These are phyloP conservation scores for Drosophila nebulosa DNA, from an alignment of 1,140 invertebrate genomes.

Conservation along the genomic window DNA sequence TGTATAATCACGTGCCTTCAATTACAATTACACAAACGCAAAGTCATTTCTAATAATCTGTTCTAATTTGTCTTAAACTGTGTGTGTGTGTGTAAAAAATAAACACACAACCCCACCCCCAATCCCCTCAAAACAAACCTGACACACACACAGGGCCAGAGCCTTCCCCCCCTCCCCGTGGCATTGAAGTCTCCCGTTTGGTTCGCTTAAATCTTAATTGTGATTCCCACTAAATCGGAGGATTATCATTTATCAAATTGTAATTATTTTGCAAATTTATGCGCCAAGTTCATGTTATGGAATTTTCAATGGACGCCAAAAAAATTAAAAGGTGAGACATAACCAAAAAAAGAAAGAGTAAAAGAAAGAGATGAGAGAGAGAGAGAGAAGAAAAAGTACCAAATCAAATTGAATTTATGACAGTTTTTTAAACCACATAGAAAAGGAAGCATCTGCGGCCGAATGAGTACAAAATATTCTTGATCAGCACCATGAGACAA, in stretches of 20 bases:
- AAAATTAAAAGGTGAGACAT: constrained; percentile 77
- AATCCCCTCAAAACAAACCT: too few relatives aligned
- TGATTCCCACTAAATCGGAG: constrained; percentile 52
- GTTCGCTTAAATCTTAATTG: background rate
- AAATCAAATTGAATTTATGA: too few relatives aligned
- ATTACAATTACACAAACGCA: constrained; percentile 39
- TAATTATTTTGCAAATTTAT: constrained; percentile 77
- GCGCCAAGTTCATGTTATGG: constrained; percentile 80
- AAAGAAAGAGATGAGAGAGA: background rate
- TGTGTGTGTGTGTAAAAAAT: background rate
- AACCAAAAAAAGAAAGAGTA: too few relatives aligned
- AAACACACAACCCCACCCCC: background rate
- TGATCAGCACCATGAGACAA: too few relatives aligned
- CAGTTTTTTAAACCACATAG: too few relatives aligned
- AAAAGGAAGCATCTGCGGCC: too few relatives aligned
- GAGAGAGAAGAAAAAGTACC: background rate
- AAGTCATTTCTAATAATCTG: constrained; percentile 13
- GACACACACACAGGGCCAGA: too few relatives aligned
- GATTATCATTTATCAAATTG: constrained; percentile 67
- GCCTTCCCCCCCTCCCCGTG: background rate
- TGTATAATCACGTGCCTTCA: constrained; percentile 55
- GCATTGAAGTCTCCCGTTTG: background rate
- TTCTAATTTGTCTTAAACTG: constrained; percentile 42
- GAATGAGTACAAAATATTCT: too few relatives aligned
- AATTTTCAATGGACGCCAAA: constrained; percentile 80